Conservation (phyloP, 64 coral and sea anemone species). For the Astreopora myriophthalma region DNA sequence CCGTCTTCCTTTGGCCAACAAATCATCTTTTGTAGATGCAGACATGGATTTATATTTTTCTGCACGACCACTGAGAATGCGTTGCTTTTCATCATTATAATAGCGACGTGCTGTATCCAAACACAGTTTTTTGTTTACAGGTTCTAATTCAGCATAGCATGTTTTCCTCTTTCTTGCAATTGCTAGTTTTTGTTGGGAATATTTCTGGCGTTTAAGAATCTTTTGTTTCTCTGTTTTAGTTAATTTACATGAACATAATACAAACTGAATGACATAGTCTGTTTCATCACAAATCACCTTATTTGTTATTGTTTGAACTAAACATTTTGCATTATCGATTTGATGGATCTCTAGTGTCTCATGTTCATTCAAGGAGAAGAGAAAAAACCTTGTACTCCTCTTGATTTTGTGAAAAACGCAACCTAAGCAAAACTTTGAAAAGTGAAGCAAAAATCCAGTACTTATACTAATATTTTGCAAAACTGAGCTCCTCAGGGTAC, state of each 20-base stretch:
- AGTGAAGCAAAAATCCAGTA: slow-evolving; percentile 7
- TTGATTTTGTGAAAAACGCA: slow-evolving; percentile 50
- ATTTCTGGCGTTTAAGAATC: slow-evolving; percentile 67
- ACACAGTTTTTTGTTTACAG: slow-evolving; percentile 49
- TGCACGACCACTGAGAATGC: background rate
- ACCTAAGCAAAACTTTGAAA: background rate
- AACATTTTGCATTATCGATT: slow-evolving; percentile 29
- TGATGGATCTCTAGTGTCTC: background rate
- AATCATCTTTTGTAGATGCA: background rate
- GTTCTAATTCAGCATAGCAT: slow-evolving; percentile 64
- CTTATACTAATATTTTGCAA: background rate
- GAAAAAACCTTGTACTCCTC: slow-evolving; percentile 44
- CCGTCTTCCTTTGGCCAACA: background rate
- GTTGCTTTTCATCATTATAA: background rate
- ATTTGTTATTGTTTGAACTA: slow-evolving; percentile 53
- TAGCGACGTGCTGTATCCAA: slow-evolving; percentile 26
- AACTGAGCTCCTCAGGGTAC: background rate
- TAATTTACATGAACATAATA: slow-evolving; percentile 58
- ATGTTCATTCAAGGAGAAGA: slow-evolving; percentile 29
- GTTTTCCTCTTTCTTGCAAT: slow-evolving; percentile 28
- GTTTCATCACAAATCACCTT: slow-evolving; percentile 10
- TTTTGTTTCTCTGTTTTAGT: slow-evolving; percentile 52
- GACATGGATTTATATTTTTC: background rate
- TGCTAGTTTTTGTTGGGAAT: slow-evolving; percentile 31
- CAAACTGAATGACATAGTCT: slow-evolving; percentile 42